phyloP scores from a whole-genome alignment of 2,113 vertebrate genomes.

The Heliornis fulica region DNA sequence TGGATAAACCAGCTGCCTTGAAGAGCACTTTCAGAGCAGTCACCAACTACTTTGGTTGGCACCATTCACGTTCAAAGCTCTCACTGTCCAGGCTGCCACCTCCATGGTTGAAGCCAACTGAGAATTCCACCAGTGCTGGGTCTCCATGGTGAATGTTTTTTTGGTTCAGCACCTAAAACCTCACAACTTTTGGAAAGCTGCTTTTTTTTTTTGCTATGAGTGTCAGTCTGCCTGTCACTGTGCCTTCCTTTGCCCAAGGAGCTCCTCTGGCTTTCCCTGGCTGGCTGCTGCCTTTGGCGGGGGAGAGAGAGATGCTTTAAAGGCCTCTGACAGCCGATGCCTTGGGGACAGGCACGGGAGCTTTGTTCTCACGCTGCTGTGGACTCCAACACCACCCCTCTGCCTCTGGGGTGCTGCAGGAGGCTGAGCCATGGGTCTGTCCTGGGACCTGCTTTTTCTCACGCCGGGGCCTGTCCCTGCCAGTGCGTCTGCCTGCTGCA shows the following conservation, averaged over 20 bases:
- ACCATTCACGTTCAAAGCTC: background rate
- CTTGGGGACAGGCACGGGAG: background rate
- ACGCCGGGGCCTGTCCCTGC: background rate
- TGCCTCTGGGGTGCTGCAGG: background rate
- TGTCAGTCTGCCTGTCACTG: background rate
- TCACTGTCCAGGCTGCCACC: background rate
- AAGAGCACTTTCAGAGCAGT: background rate
- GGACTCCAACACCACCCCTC: background rate
- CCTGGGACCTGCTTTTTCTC: background rate
- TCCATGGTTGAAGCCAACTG: background rate
- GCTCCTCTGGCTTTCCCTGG: background rate
- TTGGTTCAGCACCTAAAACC: background rate
- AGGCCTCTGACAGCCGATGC: background rate
- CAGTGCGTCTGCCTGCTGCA: background rate
- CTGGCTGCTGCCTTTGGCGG: background rate
- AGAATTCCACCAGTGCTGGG: background rate
- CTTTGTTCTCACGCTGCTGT: background rate
- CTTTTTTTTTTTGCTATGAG: background rate
- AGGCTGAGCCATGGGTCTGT: background rate
- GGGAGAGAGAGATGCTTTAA: background rate
- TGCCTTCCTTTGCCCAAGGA: background rate
- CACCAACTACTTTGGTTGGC: background rate
- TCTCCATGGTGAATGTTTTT: conserved; percentile 21
- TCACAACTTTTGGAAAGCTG: background rate
- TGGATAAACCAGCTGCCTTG: background rate